A percentile compares a stretch with the other conserved stretches of the same genome.
Conservation (phyloP, 1,140 invertebrate genomes). For the Pteromalus puparum region DNA sequence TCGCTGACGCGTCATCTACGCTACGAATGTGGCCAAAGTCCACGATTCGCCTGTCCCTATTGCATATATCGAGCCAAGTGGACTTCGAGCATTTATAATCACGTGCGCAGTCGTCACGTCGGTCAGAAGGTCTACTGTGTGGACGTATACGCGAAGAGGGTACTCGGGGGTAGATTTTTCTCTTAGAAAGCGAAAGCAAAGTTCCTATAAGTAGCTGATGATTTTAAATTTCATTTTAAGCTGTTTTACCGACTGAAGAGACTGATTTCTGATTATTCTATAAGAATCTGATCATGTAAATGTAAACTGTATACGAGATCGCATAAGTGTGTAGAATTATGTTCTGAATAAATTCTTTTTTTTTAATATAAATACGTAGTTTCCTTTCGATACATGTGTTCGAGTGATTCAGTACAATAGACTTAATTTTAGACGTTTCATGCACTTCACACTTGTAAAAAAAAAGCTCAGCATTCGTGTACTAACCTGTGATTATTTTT, state of each 20-base stretch:
- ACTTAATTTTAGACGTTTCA: no score
- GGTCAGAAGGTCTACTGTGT: conserved; percentile 56
- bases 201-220: no score
- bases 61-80: conserved; percentile 75
- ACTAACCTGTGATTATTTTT: background rate
- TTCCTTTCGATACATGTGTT: no score
- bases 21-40: conserved; percentile 80
- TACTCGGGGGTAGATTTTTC: background rate
- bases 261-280: no score
- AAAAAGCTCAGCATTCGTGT: no score
- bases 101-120: conserved; percentile 67
- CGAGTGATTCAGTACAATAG: no score
- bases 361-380: background rate
- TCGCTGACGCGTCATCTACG: conserved; percentile 77
- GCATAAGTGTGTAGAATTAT: no score
- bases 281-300: no score
- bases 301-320: no score
- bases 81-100: conserved; percentile 67
- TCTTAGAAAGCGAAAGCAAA: background rate
- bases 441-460: no score
- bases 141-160: background rate
- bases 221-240: no score
- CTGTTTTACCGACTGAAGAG: no score
- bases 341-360: background rate
- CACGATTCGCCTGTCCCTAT: conserved; percentile 77